phyloP scores from a whole-genome alignment of 2,113 vertebrate species.

The Cacatua alba region DNA sequence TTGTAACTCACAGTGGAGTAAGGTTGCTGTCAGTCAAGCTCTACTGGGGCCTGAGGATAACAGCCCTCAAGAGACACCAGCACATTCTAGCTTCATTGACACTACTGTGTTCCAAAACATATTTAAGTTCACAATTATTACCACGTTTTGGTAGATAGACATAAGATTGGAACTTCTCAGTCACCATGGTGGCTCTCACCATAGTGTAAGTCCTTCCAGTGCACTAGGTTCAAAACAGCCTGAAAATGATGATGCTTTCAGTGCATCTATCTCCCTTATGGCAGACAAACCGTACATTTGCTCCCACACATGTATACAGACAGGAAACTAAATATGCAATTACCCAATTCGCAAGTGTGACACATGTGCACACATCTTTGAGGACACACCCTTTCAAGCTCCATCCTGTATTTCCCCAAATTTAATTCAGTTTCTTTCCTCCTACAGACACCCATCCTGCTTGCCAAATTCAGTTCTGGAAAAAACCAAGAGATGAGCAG shows the following conservation, averaged over 20 bases:
- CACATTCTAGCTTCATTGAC: not conserved
- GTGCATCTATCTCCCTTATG: not conserved
- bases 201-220: constrained; percentile 28
- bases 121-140: not conserved
- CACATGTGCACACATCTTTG: constrained; percentile 40
- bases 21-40: not conserved
- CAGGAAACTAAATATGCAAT: constrained; percentile 62
- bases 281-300: constrained; percentile 56
- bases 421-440: constrained; percentile 50
- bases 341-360: constrained; percentile 60
- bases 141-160: not conserved
- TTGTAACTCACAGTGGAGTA: not conserved
- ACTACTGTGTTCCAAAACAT: not conserved
- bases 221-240: constrained; percentile 27
- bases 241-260: not conserved
- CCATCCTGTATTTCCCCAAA: constrained; percentile 51
- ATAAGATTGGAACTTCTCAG: not conserved
- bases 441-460: constrained; percentile 23
- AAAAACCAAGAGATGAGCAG: constrained; percentile 45
- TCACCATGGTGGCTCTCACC: not conserved
- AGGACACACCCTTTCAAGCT: constrained; percentile 37
- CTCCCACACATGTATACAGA: constrained; percentile 62
- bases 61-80: not conserved
- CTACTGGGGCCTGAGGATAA: not conserved
- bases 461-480: constrained; percentile 68